Evolutionary conservation across 2,113 vertebrate species (phyloP).

Genomic region (Hypocryptadius cinnamomeus): DNA sequence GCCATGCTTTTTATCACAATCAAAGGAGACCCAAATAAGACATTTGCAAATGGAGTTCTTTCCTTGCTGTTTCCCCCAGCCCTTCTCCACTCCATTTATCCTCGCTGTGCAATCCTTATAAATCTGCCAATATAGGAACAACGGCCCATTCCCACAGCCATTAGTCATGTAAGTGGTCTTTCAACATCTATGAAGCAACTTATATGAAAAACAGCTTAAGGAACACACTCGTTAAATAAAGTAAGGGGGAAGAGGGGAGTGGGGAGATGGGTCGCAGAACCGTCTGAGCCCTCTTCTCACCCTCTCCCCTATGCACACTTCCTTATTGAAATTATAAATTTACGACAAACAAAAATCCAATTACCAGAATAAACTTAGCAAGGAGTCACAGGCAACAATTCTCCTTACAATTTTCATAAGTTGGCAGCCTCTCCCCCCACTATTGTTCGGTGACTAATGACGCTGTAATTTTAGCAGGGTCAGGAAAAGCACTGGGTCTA

Average conservation of each 20-base stretch:
- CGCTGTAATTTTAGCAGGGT: conserved; percentile 3
- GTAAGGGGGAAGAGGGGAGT: too few relatives aligned
- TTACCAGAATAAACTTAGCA: not conserved
- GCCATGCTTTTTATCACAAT: not conserved
- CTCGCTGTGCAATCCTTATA: not conserved
- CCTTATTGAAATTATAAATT: not conserved
- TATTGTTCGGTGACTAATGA: not conserved
- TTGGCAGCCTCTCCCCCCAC: not conserved
- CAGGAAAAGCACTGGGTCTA: conserved; percentile 20
- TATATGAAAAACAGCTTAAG: not conserved
- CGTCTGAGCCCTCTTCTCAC: rapidly evolving
- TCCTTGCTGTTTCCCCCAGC: not conserved
- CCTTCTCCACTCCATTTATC: not conserved
- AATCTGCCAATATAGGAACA: not conserved
- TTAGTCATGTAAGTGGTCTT: conserved; percentile 13
- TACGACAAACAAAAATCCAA: not conserved
- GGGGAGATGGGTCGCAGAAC: not conserved
- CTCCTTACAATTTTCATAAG: not conserved
- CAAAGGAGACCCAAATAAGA: not conserved
- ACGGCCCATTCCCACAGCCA: not conserved
- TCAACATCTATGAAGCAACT: not conserved
- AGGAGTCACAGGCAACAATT: not conserved
- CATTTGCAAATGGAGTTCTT: not conserved
- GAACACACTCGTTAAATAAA: not conserved
- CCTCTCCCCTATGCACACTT: not conserved